These are phyloP conservation scores for Butorides virescens DNA, from an alignment of 2,113 vertebrate species.

Conservation along the genomic window DNA sequence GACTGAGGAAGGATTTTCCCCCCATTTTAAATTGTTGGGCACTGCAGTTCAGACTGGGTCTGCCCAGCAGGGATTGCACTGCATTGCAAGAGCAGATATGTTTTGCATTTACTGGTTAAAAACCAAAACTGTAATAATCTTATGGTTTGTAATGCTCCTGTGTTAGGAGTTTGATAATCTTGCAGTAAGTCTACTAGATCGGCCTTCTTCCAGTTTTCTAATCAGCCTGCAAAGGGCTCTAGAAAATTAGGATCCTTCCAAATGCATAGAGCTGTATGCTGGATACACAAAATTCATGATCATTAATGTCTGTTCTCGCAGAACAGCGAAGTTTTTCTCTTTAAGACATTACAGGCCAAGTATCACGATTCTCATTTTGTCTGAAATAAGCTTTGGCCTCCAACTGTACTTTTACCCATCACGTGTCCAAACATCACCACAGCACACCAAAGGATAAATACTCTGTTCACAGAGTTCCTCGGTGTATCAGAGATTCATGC, in stretches of 20 bases:
- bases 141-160: background rate
- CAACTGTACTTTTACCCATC: background rate
- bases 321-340: background rate
- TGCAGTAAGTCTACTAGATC: background rate
- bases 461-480: background rate
- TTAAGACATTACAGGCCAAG: background rate
- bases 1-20: background rate
- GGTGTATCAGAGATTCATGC: background rate
- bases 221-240: background rate
- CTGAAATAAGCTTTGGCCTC: background rate
- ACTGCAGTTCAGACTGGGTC: background rate
- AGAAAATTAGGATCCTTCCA: background rate
- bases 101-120: background rate
- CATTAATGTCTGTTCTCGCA: background rate
- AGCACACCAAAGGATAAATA: background rate
- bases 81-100: background rate
- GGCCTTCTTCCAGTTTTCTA: background rate
- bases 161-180: background rate
- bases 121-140: background rate
- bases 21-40: background rate
- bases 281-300: background rate
- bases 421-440: background rate
- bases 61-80: background rate
- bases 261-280: background rate
- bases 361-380: background rate